Evolutionary conservation across 2,113 vertebrate genomes (phyloP).

Genomic region (Aleadryas rufinucha): DNA sequence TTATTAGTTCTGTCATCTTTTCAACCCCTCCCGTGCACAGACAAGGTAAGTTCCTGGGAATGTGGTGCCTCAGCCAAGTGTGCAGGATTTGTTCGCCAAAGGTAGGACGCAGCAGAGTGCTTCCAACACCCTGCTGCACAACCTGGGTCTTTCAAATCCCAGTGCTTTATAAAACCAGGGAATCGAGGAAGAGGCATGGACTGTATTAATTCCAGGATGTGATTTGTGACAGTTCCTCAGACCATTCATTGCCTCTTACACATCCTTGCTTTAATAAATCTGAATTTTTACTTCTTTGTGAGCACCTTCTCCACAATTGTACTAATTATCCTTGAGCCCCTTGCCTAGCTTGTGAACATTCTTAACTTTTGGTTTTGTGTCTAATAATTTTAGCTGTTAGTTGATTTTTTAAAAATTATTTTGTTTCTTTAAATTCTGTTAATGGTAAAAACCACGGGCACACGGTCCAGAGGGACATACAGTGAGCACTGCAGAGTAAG

Average conservation of each 20-base stretch:
- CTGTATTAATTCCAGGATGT: not conserved
- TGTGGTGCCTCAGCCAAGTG: not conserved
- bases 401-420: not conserved
- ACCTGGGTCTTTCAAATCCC: not conserved
- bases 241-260: not conserved
- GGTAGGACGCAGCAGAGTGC: conserved; percentile 20
- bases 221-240: not conserved
- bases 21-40: not conserved
- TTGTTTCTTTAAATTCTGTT: not conserved
- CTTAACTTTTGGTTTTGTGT: not conserved
- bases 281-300: not conserved
- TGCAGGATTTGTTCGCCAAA: conserved; percentile 34
- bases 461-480: not conserved
- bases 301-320: not conserved
- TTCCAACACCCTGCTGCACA: not conserved
- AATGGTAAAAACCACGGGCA: not conserved
- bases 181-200: not conserved
- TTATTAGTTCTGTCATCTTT: conserved; percentile 41
- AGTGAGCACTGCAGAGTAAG: conserved; percentile 20
- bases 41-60: conserved; percentile 54
- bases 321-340: not conserved
- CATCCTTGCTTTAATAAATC: not conserved
- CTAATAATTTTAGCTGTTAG: not conserved
- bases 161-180: not conserved
- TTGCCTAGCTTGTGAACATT: not conserved